Conservation (phyloP, 2,888 invertebrate species). For the Orthonevra nobilis region DNA sequence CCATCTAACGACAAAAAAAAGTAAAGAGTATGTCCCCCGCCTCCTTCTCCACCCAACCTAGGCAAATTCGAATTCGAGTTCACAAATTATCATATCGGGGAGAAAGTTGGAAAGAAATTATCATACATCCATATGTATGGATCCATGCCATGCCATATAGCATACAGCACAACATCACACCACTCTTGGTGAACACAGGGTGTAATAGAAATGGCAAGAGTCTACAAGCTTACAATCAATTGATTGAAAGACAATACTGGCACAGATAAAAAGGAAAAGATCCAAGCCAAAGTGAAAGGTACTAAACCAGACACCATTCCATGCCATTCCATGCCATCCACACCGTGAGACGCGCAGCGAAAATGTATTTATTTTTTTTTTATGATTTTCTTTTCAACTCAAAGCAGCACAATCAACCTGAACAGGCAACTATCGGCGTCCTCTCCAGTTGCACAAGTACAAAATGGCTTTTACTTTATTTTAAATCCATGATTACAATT, state of each 20-base stretch:
- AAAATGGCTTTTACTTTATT: slow-evolving; percentile 33
- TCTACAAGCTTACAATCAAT: slow-evolving; percentile 46
- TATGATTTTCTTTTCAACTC: neutral
- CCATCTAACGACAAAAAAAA: too few relatives aligned
- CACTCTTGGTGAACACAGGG: slow-evolving; percentile 3
- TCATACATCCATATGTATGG: slow-evolving; percentile 58
- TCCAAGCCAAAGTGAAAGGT: slow-evolving; percentile 46
- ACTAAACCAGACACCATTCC: slow-evolving; percentile 16
- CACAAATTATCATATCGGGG: slow-evolving; percentile 62
- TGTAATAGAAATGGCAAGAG: slow-evolving; percentile 24
- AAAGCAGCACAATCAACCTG: neutral
- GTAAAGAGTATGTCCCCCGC: too few relatives aligned
- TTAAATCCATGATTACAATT: neutral
- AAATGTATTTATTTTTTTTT: neutral
- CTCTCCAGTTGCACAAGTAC: neutral
- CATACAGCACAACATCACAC: neutral
- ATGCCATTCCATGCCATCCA: neutral
- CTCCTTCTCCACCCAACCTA: too few relatives aligned
- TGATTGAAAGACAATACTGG: slow-evolving; percentile 27
- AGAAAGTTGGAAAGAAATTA: slow-evolving; percentile 65
- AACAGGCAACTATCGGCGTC: neutral
- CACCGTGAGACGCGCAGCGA: slow-evolving; percentile 3
- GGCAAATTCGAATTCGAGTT: slow-evolving; percentile 44
- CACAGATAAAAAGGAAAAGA: neutral
- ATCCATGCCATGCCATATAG: slow-evolving; percentile 13